Evolutionary conservation across 1,140 invertebrate species (phyloP).

Genomic region (Cardiocondyla obscurior): DNA sequence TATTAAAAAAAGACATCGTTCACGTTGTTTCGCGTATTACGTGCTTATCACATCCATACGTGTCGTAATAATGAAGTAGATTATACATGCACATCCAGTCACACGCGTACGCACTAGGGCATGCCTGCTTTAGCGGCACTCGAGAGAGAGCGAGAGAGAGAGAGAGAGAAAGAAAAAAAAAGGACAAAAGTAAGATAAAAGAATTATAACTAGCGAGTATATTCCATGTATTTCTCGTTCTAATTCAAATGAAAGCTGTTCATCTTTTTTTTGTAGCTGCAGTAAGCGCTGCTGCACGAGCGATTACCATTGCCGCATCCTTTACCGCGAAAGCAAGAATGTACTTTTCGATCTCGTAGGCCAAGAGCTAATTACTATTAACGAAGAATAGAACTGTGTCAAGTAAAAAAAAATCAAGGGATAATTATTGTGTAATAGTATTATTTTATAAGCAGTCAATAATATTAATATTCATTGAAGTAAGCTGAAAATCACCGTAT

Average conservation of each 20-base stretch:
- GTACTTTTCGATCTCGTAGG: constrained; percentile 64
- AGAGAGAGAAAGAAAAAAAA: too few species aligned
- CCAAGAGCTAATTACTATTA: constrained; percentile 56
- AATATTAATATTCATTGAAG: constrained; percentile 63
- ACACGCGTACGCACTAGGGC: constrained; percentile 50
- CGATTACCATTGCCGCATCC: constrained; percentile 20
- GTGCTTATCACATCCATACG: background rate
- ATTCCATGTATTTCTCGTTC: constrained; percentile 63
- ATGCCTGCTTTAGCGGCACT: constrained; percentile 56
- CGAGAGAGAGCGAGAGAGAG: too few species aligned
- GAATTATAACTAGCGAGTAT: constrained; percentile 61
- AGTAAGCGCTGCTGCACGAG: constrained; percentile 30
- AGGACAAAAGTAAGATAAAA: constrained; percentile 38
- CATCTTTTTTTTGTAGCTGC: constrained; percentile 48
- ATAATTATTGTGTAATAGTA: constrained; percentile 69
- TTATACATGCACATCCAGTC: constrained; percentile 45
- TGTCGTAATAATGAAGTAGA: background rate
- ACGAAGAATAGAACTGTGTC: constrained; percentile 60
- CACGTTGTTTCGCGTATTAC: too few species aligned
- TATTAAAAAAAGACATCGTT: background rate
- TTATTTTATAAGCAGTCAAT: constrained; percentile 75
- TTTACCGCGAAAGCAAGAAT: constrained; percentile 50
- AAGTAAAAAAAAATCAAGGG: constrained; percentile 60
- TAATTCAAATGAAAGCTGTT: constrained; percentile 53
- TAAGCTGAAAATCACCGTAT: constrained; percentile 63